Base-by-base conservation (phyloP, 2,888 invertebrate species). In the Automeris io region DNA sequence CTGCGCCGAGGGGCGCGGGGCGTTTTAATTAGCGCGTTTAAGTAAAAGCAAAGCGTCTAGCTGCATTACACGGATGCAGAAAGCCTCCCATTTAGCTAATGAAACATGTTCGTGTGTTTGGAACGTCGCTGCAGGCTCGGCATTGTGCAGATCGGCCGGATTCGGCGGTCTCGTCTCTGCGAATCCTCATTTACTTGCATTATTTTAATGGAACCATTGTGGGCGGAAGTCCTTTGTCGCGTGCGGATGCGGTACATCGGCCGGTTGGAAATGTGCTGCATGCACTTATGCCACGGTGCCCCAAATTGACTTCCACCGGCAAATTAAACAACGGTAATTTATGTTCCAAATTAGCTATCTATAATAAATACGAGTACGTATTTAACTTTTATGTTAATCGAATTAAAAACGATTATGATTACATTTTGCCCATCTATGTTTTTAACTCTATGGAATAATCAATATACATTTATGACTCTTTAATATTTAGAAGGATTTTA, bases 51-150 rank as follows among this genome's bases (percentile, higher is more conserved):
- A 64, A 67, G 71, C 72, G 72, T 78, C 81, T 80, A 74, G 72
- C 70, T 74, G 80, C 81, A 82, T 80, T 80, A 83, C 85, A 80
- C 77, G 79, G 82, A 83, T 85, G 79, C 80, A 79, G 85, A 87
- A 87, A 83, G 87, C 85, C 81, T 80, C 66, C 82, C 87, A 87
- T 86, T 87, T 86, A 87, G 87, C 87, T 87, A 87, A 87, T 87
- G 87, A 87, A 87, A 87, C 87, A 87, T 87, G 87, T 79, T 82
- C 85, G 74, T 76, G 82, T 78, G 79, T 80, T 77, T 76, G 69
- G 73, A 78, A 74, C 78, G 73, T 59, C 71, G 70, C 58, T 63
- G 58, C 58, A 60, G 65, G 61, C 54, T 46, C 46, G 40, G 41
- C 46, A 81, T 82, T 78, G 79, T 82, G 68, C 62, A 63, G 55